phyloP scores from a whole-genome alignment of 2,888 invertebrate species.

The Ectropis crepuscularia region DNA sequence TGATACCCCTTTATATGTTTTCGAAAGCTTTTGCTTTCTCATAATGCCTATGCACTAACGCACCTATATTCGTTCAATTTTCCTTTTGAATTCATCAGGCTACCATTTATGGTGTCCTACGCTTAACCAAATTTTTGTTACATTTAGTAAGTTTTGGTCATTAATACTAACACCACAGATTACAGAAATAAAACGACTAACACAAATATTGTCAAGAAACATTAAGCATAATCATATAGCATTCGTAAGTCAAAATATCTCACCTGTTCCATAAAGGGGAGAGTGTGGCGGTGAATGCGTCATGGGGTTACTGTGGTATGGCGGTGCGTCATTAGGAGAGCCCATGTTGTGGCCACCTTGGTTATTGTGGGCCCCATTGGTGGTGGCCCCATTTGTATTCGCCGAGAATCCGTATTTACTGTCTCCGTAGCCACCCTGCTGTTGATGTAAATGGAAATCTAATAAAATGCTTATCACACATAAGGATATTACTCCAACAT shows the following conservation, averaged over 20 bases:
- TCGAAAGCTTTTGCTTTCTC: too few species aligned
- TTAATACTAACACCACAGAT: too few species aligned
- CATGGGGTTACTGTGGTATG: slow-evolving; percentile 72
- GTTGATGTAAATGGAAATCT: slow-evolving; percentile 24
- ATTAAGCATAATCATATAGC: too few species aligned
- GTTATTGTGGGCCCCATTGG: slow-evolving; percentile 57
- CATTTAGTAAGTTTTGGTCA: too few species aligned
- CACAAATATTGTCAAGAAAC: too few species aligned
- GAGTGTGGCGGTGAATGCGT: slow-evolving; percentile 79
- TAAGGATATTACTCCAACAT: not conserved
- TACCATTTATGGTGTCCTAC: too few species aligned
- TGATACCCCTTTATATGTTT: too few species aligned
- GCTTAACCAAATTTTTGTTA: too few species aligned
- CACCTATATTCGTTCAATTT: too few species aligned
- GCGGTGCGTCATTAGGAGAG: slow-evolving; percentile 65
- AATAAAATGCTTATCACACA: not conserved
- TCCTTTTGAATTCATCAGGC: too few species aligned
- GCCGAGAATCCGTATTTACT: slow-evolving; percentile 87
- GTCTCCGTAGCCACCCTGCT: slow-evolving; percentile 84
- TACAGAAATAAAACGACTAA: too few species aligned
- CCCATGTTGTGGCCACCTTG: slow-evolving; percentile 58
- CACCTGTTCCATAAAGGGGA: slow-evolving; percentile 84
- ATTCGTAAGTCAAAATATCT: not conserved
- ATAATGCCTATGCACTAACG: too few species aligned
- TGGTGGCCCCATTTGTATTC: slow-evolving; percentile 65